phyloP scores from a whole-genome alignment of 2,797 vertebrate genomes.

The Phoeniculus purpureus region DNA sequence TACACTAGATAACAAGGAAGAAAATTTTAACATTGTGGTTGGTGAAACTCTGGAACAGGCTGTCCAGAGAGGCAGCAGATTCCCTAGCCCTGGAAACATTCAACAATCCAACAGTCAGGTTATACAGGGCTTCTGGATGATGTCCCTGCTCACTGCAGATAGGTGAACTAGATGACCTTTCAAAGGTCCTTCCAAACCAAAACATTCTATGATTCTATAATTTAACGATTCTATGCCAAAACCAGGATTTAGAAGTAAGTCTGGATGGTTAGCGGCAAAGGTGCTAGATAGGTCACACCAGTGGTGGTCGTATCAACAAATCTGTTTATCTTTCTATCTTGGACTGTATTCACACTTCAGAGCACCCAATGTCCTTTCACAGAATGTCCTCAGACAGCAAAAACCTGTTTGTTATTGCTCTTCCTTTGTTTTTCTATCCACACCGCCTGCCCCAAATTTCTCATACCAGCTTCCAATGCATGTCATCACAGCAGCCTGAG shows the following conservation, averaged over 20 bases:
- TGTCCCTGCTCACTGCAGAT: too few species aligned
- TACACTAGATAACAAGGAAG: too few species aligned
- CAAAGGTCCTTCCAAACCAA: too few species aligned
- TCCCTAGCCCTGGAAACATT: too few species aligned
- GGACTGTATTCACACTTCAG: background rate
- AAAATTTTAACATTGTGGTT: too few species aligned
- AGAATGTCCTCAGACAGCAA: background rate
- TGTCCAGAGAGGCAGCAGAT: too few species aligned
- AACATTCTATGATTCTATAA: too few species aligned
- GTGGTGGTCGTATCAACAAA: background rate
- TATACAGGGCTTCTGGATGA: too few species aligned
- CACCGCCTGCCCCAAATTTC: background rate
- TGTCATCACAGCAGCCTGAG: background rate
- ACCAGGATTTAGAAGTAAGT: background rate
- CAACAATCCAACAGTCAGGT: too few species aligned
- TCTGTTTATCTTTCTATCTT: background rate
- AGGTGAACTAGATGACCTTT: too few species aligned
- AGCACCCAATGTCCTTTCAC: background rate
- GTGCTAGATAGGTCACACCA: background rate
- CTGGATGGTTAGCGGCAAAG: background rate
- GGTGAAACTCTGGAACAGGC: too few species aligned
- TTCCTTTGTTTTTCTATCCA: background rate
- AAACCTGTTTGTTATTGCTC: background rate
- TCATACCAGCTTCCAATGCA: background rate
- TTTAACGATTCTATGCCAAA: background rate